Evolutionary conservation across 2,797 vertebrate genomes (phyloP).

Genomic region (Gambelia wislizenii): DNA sequence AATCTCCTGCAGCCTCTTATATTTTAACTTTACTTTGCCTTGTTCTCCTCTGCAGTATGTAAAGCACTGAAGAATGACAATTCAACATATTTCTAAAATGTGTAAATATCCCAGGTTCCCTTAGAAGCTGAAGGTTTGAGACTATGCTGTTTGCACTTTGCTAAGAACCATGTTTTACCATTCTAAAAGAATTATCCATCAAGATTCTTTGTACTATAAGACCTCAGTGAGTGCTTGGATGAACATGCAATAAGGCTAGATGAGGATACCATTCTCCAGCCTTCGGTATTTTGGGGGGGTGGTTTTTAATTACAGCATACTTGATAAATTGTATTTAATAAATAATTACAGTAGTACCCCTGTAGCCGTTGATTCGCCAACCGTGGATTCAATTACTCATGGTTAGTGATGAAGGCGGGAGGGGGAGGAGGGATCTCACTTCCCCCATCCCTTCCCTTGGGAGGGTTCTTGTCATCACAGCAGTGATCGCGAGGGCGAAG

Average conservation of each 20-base stretch:
- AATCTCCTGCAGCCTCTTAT: rapidly evolving
- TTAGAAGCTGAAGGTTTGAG: background rate
- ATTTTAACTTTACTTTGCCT: background rate
- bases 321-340: background rate
- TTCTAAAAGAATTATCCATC: background rate
- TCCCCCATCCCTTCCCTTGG: too few relatives aligned
- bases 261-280: background rate
- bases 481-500: too few relatives aligned
- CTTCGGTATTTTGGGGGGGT: background rate
- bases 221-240: background rate
- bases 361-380: too few relatives aligned
- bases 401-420: too few relatives aligned
- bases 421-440: too few relatives aligned
- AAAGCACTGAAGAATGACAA: background rate
- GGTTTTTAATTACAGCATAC: background rate
- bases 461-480: too few relatives aligned
- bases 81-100: background rate
- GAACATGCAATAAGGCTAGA: background rate
- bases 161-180: background rate
- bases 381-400: too few relatives aligned
- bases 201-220: background rate
- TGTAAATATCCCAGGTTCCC: background rate
- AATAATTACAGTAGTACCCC: too few relatives aligned
- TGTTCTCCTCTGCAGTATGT: background rate
- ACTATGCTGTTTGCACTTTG: background rate